Conservation (phyloP, 2,113 vertebrate species). For the Heloderma charlesbogerti region DNA sequence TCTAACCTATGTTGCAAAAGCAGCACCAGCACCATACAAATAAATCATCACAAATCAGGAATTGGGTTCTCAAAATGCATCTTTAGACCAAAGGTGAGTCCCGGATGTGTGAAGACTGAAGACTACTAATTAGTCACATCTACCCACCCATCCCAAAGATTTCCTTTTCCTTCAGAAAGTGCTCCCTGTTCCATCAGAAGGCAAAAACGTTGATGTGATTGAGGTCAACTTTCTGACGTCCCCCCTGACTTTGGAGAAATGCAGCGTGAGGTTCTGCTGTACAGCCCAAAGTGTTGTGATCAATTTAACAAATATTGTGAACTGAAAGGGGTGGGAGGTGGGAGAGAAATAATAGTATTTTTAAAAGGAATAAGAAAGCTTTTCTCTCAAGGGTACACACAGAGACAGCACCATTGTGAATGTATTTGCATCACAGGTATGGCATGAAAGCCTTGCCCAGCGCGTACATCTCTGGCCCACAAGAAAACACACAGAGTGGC, state of each 20-base stretch:
- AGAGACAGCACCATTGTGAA: not conserved
- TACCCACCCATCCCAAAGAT: too few relatives aligned
- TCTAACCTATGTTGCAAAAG: too few relatives aligned
- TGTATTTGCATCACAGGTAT: accelerated
- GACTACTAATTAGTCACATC: too few relatives aligned
- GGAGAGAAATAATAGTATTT: too few relatives aligned
- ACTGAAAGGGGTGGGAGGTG: not conserved
- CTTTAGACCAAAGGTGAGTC: too few relatives aligned
- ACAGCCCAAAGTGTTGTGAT: not conserved
- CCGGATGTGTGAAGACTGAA: too few relatives aligned
- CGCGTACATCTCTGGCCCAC: not conserved
- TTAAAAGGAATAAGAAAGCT: not conserved
- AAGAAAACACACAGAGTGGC: not conserved
- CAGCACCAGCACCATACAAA: too few relatives aligned
- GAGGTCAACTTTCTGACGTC: not conserved
- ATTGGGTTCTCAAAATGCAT: too few relatives aligned
- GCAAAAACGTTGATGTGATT: not conserved
- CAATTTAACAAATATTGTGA: not conserved
- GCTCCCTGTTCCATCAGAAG: not conserved
- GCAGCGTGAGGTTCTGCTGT: not conserved
- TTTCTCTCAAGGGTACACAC: not conserved
- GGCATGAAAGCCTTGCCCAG: not conserved
- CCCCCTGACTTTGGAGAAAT: not conserved
- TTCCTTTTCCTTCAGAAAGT: not conserved
- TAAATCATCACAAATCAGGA: too few relatives aligned